Base-by-base conservation (phyloP, 2,888 invertebrate genomes). In the Cheilosia soror region DNA sequence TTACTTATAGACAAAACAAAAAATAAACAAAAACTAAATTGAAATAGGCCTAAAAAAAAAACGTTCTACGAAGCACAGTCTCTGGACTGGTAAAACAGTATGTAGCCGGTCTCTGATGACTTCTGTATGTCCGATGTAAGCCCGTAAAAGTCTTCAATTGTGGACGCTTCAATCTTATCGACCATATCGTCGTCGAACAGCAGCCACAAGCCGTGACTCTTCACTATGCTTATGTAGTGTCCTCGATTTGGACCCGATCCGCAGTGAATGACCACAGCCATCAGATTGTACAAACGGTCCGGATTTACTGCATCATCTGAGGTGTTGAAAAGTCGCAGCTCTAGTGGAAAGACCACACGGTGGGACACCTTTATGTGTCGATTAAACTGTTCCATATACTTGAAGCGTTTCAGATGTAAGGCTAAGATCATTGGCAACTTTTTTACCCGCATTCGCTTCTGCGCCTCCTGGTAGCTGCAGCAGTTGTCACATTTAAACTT, bases 141-240 rank as follows among this genome's bases (percentile, higher is more conserved):
- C 91, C 99, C 99, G 93, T 99, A 99, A 93, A 99, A 99, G 93
- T 99, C 99, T 94, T 99, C 99, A 93, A 99, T 99, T 88, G 91
- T 96, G 78, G 98, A 98, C 71, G 98, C 98, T 92, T 99, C 99
- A 90, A 99, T 99, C 96, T 99, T 99, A 94, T 99, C 99, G 87
- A 99, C 99, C 96, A 99, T 98, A 92, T 99, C 99, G 93, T 99
- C 99, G 93, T 99, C 99, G 93, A 99, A 99, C 5, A 99, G 95
- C 88, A 99, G 94, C 99, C 99, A 99, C 93, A 99, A 97, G 73
- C 99, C 98, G 93, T 99, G 98, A 92, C 98, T 98, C 93, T 99
- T 99, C 77, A 99, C 99, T 92, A 99, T 98, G 93, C 98, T 98
- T 93, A 99, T 99, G 93, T 99, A 99, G 93, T 99, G 99, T 33